Evolutionary conservation across 1,140 invertebrate genomes (phyloP).

Genomic region (Pogonomyrmex barbatus): DNA sequence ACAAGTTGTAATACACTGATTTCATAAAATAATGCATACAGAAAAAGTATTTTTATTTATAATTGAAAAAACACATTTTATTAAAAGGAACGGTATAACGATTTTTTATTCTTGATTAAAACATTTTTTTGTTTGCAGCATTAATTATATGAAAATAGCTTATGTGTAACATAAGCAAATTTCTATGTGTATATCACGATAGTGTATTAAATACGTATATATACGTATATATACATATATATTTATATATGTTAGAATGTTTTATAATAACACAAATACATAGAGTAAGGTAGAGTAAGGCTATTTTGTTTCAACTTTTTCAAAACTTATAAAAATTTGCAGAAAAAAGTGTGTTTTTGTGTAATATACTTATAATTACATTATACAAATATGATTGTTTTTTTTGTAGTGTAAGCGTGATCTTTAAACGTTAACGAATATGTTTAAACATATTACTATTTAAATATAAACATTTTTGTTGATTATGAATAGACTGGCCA

Average conservation of each 20-base stretch:
- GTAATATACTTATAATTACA: no score
- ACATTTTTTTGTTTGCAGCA: not conserved
- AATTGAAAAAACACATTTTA: conserved; percentile 16
- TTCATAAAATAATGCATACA: conserved; percentile 51
- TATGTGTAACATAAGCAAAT: conserved; percentile 6
- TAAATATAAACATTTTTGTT: no score
- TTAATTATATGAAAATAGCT: not conserved
- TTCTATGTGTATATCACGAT: conserved; percentile 15
- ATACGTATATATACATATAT: not conserved
- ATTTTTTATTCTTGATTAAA: conserved; percentile 4
- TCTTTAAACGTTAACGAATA: no score
- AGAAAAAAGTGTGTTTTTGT: no score
- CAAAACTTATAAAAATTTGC: no score
- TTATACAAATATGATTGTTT: no score
- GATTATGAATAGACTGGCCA: no score
- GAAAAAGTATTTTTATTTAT: conserved; percentile 38
- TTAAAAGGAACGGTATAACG: not conserved
- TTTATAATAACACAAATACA: not conserved
- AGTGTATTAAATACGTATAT: not conserved
- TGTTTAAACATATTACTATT: no score
- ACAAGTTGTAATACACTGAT: conserved; percentile 43
- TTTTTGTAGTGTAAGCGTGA: no score
- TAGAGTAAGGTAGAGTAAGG: no score
- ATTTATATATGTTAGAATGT: conserved; percentile 14
- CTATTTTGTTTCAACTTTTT: no score